These are phyloP conservation scores for Polietes domitor DNA, from an alignment of 2,888 invertebrate species.

Conservation along the genomic window DNA sequence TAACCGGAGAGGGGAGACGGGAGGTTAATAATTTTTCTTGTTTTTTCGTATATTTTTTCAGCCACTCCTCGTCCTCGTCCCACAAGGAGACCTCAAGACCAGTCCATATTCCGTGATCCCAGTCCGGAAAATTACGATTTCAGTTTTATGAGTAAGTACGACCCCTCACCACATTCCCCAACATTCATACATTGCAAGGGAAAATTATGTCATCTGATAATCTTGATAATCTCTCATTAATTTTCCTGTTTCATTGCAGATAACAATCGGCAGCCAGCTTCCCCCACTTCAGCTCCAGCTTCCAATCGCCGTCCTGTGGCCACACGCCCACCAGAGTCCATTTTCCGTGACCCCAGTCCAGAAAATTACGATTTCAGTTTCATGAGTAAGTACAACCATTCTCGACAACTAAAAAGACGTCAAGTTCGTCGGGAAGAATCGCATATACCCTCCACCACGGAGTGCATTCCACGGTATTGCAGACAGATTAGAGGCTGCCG, in stretches of 20 bases:
- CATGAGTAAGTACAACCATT: slow-evolving; percentile 64
- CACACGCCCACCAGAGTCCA: slow-evolving; percentile 50
- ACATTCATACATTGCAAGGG: too few species aligned
- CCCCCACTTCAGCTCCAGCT: slow-evolving; percentile 38
- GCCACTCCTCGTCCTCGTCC: slow-evolving; percentile 40
- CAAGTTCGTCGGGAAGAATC: too few species aligned
- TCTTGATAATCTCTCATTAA: too few species aligned
- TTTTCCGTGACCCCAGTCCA: slow-evolving; percentile 73
- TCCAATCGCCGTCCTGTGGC: slow-evolving; percentile 59
- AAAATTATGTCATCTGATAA: too few species aligned
- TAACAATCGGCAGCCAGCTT: background rate
- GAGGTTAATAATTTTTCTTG: background rate
- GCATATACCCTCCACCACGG: too few species aligned
- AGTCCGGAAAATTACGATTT: slow-evolving; percentile 56
- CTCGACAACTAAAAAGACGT: too few species aligned
- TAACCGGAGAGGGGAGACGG: background rate
- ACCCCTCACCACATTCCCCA: too few species aligned
- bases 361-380: slow-evolving; percentile 70
- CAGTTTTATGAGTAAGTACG: slow-evolving; percentile 62
- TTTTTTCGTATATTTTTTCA: slow-evolving; percentile 38
- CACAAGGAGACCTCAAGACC: slow-evolving; percentile 33
- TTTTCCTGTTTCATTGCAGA: background rate
- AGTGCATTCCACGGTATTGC: too few species aligned
- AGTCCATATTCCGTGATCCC: slow-evolving; percentile 62
- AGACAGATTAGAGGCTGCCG: too few species aligned